Evolutionary conservation across 1,140 invertebrate species (phyloP).

Genomic region (Leptonema lineaticorne): DNA sequence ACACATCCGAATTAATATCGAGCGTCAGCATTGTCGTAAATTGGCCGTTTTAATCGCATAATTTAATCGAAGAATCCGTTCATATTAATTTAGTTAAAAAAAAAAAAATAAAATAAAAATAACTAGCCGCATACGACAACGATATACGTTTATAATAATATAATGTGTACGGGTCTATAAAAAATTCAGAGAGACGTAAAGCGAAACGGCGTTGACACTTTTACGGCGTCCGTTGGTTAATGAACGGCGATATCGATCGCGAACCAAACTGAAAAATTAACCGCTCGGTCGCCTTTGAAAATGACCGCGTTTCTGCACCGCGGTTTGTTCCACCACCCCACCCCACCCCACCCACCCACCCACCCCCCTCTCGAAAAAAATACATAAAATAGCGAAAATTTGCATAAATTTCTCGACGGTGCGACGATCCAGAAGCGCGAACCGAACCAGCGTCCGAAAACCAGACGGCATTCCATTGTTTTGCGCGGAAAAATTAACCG

Average conservation of each 20-base stretch:
- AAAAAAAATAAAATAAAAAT: no score
- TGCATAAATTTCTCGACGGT: neutral
- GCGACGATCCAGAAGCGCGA: neutral
- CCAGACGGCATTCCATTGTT: neutral
- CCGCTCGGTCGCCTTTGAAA: neutral
- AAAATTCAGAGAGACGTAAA: neutral
- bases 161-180: neutral
- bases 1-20: no score
- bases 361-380: slow-evolving; percentile 7
- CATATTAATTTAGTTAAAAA: no score
- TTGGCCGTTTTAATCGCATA: no score
- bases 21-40: no score
- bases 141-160: no score
- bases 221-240: slow-evolving; percentile 10
- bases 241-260: slow-evolving; percentile 6
- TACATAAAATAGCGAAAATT: slow-evolving; percentile 3
- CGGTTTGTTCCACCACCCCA: no score
- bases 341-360: no score
- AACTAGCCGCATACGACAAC: no score
- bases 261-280: neutral
- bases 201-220: slow-evolving; percentile 7
- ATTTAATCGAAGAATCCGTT: no score
- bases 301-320: neutral
- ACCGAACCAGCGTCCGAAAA: neutral
- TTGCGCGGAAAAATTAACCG: neutral